Evolutionary conservation across 2,888 invertebrate species (phyloP).

Genomic region (Pachliopta kotzebuea): DNA sequence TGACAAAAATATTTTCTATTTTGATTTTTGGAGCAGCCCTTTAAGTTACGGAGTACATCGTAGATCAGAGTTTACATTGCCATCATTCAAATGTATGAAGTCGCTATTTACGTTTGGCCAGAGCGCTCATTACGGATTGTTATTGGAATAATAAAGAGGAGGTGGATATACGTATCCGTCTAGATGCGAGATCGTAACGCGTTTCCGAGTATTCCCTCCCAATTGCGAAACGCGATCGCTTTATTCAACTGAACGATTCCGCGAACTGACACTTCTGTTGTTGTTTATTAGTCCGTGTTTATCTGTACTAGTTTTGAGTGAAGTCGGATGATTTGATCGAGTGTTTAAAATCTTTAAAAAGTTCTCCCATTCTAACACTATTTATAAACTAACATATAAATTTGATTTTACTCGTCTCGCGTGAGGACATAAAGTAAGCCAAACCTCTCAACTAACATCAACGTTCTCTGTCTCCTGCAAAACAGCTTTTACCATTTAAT

Average conservation of each 20-base stretch:
- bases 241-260: slow-evolving; percentile 64
- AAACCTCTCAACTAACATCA: too few relatives aligned
- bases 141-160: slow-evolving; percentile 78
- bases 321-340: slow-evolving; percentile 36
- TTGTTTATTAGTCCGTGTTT: slow-evolving; percentile 73
- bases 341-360: slow-evolving; percentile 42
- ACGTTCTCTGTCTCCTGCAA: too few relatives aligned
- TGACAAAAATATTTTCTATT: not conserved
- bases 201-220: slow-evolving; percentile 63
- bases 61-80: slow-evolving; percentile 73
- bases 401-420: too few relatives aligned
- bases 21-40: slow-evolving; percentile 49
- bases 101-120: slow-evolving; percentile 79
- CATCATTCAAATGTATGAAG: slow-evolving; percentile 79
- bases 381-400: too few relatives aligned
- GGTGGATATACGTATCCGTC: slow-evolving; percentile 71
- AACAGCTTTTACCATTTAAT: too few relatives aligned
- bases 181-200: slow-evolving; percentile 65
- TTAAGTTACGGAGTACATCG: slow-evolving; percentile 57
- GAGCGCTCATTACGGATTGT: slow-evolving; percentile 80
- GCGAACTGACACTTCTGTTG: slow-evolving; percentile 74
- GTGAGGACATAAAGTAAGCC: too few relatives aligned
- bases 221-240: slow-evolving; percentile 73
- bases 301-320: slow-evolving; percentile 51
- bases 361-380: too few relatives aligned